A percentile compares a stretch with the other conserved stretches of the same genome.
phyloP scores from a whole-genome alignment of 2,113 vertebrate genomes.

The Riparia riparia region DNA sequence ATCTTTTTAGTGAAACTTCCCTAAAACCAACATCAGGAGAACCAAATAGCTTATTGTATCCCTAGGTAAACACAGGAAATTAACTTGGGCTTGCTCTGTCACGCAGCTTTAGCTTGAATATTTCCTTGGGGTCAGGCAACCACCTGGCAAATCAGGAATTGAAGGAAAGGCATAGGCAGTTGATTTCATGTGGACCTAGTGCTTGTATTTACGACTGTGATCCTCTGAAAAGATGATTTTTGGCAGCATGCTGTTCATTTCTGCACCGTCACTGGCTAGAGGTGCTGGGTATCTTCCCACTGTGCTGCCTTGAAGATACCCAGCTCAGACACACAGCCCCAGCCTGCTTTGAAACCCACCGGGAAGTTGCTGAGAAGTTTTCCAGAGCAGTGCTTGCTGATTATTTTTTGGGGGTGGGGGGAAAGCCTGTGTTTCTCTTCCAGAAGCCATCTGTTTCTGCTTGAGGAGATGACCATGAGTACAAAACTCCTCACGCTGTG shows the following conservation, averaged over 20 bases:
- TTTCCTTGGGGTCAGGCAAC: background rate
- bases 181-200: background rate
- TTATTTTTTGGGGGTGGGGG: background rate
- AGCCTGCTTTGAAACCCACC: constrained; percentile 24
- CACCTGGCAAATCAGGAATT: background rate
- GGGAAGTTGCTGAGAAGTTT: background rate
- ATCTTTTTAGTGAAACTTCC: background rate
- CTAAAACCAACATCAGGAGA: background rate
- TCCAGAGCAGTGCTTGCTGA: background rate
- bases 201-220: background rate
- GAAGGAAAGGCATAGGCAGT: background rate
- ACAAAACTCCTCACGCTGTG: background rate
- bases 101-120: background rate
- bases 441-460: background rate
- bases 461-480: background rate
- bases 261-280: background rate
- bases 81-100: background rate
- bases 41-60: background rate
- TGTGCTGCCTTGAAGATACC: background rate
- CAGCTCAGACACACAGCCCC: background rate
- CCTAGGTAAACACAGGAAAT: background rate
- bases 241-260: background rate
- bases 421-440: background rate
- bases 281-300: background rate
- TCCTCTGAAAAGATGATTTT: background rate